Evolutionary conservation across 2,113 vertebrate genomes (phyloP).

Genomic region (Trachemys scripta): DNA sequence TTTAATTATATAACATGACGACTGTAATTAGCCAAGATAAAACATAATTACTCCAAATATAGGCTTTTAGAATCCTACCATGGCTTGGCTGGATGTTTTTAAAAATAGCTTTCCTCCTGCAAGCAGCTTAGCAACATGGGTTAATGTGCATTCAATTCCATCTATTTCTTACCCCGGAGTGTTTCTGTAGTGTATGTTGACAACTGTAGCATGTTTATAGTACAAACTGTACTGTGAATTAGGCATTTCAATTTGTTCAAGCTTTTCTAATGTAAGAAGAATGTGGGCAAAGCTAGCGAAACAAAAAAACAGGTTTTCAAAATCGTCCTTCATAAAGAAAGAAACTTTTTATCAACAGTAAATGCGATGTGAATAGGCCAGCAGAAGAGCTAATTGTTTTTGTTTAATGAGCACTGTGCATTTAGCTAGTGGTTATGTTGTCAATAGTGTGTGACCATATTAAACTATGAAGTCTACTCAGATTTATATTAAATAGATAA

Average conservation of each 20-base stretch:
- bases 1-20: slow-evolving; percentile 43
- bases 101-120: slow-evolving; percentile 25
- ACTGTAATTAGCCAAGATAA: slow-evolving; percentile 36
- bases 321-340: background rate
- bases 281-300: slow-evolving; percentile 77
- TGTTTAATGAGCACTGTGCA: background rate
- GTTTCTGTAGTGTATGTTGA: slow-evolving; percentile 66
- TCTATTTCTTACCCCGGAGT: slow-evolving; percentile 1
- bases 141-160: background rate
- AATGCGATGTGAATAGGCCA: slow-evolving; percentile 46
- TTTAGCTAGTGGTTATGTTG: background rate
- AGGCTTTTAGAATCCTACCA: slow-evolving; percentile 43
- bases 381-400: slow-evolving; percentile 35
- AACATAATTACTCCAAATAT: slow-evolving; percentile 55
- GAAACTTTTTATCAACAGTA: background rate
- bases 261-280: slow-evolving; percentile 77
- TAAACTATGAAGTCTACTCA: slow-evolving; percentile 9
- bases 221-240: slow-evolving; percentile 74
- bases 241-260: slow-evolving; percentile 62
- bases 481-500: slow-evolving; percentile 17
- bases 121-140: background rate
- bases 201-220: slow-evolving; percentile 77
- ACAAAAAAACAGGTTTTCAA: slow-evolving; percentile 56
- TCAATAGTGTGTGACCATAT: background rate
- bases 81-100: background rate